Base-by-base conservation (phyloP, 2,797 vertebrate genomes). In the Perodicticus potto region DNA sequence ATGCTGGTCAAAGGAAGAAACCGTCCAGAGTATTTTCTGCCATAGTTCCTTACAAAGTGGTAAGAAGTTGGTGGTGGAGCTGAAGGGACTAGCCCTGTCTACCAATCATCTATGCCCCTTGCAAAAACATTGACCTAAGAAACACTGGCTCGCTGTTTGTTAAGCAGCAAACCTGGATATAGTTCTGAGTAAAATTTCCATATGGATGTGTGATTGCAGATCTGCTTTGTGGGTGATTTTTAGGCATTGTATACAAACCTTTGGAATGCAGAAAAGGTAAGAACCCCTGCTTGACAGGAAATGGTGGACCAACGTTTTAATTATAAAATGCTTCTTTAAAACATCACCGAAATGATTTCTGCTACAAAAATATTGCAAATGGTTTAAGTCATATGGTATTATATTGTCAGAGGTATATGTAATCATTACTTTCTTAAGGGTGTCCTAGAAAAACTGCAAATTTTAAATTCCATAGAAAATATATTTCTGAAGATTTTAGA, bases 181-280 rank as follows among this genome's bases (percentile, higher is more conserved):
- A 14, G 20, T 19, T 67, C 43, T 40, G 19, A 85, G 34, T 23
- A 72, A 94, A 95, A 94, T 53, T 7, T 40, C 29, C 25, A 73
- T 34, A n/a, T 77, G 7, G 5, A 70, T 32, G 49, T 32, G 76
- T n/a, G 86, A 32, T 23, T 76, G 6, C 25, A 61, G 4, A 11
- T 69, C 27, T 74, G 3, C 29, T 72, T 92, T 86, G 5, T 59
- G 40, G 14, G 7, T 72, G 29, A 85, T 70, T 76, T 90, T 81
- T 55, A 83, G 49, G 16, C 13, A 80, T 22, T 80, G 25, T 5
- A 13, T 17, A 70, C 40, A 10, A 11, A 85, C 11, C 14, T 76
- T 80, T 61, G 53, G 5, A 92, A 91, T 76, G 86, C 23, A 80
- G 37, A 91, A 94, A 73, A 81, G 4, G 14, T 45, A 25, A 93